Evolutionary conservation across 2,888 invertebrate species (phyloP).

Genomic region (Trissoscelio sp.): DNA sequence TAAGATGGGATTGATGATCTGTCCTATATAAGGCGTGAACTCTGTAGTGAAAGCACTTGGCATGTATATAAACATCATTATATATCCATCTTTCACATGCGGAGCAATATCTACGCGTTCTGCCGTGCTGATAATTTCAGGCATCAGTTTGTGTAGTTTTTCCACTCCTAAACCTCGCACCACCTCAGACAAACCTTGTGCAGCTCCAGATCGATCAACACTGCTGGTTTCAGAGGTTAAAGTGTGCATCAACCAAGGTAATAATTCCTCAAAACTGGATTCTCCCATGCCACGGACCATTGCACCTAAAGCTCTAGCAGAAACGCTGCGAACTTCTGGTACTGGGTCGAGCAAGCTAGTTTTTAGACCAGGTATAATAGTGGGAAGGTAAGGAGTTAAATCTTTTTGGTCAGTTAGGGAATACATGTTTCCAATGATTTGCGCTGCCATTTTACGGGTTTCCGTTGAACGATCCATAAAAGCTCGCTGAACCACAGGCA

Average conservation of each 20-base stretch:
- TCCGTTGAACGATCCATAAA: slow-evolving; percentile 99
- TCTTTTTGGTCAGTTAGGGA: slow-evolving; percentile 99
- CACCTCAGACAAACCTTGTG: slow-evolving; percentile 98
- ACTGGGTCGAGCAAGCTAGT: slow-evolving; percentile 98
- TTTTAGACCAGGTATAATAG: slow-evolving; percentile 98
- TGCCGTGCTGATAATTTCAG: slow-evolving; percentile 97
- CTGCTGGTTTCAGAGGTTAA: slow-evolving; percentile 97
- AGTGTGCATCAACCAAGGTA: slow-evolving; percentile 99
- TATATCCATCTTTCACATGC: slow-evolving; percentile 99
- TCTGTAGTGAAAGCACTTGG: slow-evolving; percentile 98
- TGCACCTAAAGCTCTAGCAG: slow-evolving; percentile 97
- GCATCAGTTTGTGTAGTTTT: slow-evolving; percentile 98
- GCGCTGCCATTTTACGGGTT: slow-evolving; percentile 99
- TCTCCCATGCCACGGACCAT: slow-evolving; percentile 99
- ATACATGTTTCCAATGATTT: slow-evolving; percentile 99
- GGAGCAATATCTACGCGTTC: slow-evolving; percentile 97
- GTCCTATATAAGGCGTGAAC: slow-evolving; percentile 97
- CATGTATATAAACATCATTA: slow-evolving; percentile 99
- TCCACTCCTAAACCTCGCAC: slow-evolving; percentile 97
- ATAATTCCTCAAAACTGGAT: slow-evolving; percentile 96
- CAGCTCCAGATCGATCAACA: slow-evolving; percentile 98
- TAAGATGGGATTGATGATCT: slow-evolving; percentile 98
- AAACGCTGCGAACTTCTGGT: slow-evolving; percentile 97
- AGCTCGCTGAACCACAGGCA: slow-evolving; percentile 99
- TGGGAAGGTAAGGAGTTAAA: slow-evolving; percentile 96